Evolutionary conservation across 2,888 invertebrate species (phyloP).

Genomic region (Lasioglossum lativentre): DNA sequence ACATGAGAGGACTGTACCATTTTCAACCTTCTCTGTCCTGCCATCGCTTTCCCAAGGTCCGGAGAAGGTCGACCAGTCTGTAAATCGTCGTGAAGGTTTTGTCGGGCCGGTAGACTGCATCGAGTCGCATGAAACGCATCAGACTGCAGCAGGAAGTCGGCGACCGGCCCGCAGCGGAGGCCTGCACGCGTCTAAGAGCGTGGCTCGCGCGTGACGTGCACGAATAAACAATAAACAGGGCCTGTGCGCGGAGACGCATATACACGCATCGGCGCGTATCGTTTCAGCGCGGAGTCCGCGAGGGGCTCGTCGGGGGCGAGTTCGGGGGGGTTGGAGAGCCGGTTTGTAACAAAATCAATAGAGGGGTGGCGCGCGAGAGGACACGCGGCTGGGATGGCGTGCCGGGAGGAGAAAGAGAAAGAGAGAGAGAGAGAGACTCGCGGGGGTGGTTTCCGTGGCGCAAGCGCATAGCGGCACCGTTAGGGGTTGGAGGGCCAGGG

Average conservation of each 20-base stretch:
- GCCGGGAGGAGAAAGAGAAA: conserved; percentile 36
- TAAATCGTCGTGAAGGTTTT: neutral
- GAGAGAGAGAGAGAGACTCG: conserved; percentile 56
- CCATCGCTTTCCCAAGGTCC: neutral
- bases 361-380: conserved; percentile 84
- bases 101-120: neutral
- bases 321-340: conserved; percentile 78
- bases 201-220: conserved; percentile 35
- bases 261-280: conserved; percentile 80
- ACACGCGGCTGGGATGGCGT: conserved; percentile 72
- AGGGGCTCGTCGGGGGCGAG: conserved; percentile 68
- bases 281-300: conserved; percentile 68
- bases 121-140: neutral
- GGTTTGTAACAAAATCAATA: conserved; percentile 85
- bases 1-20: neutral
- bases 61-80: neutral
- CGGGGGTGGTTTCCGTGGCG: conserved; percentile 72
- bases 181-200: conserved; percentile 23
- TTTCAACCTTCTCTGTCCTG: neutral
- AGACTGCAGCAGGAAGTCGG: conserved; percentile 2
- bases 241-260: conserved; percentile 51
- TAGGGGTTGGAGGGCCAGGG: conserved; percentile 85
- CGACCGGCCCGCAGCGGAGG: neutral
- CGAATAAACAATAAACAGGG: conserved; percentile 56
- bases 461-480: conserved; percentile 70